Percentiles rank a stretch among this genome's conserved stretches.
phyloP scores from a whole-genome alignment of 2,888 invertebrate genomes.

The Hypena proboscidalis region DNA sequence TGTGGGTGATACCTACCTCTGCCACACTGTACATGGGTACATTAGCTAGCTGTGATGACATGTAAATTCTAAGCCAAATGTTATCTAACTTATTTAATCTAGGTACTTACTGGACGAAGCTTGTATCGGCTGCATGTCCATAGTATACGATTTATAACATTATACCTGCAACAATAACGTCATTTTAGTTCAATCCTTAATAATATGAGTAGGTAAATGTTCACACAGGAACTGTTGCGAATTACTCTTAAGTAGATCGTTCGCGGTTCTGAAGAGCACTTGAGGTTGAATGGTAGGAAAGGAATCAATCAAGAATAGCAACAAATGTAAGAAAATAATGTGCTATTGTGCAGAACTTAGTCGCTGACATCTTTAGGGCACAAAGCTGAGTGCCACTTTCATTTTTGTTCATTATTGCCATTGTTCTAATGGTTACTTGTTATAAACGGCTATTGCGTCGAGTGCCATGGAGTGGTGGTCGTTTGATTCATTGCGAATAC shows the following conservation, averaged over 20 bases:
- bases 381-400: slow-evolving; percentile 68
- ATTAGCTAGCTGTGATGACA: too few relatives aligned
- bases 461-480: slow-evolving; percentile 58
- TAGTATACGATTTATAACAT: slow-evolving; percentile 33
- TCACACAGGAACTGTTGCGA: slow-evolving; percentile 56
- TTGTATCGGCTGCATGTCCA: slow-evolving; percentile 63
- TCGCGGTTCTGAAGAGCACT: slow-evolving; percentile 61
- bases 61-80: too few relatives aligned
- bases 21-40: too few relatives aligned
- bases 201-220: slow-evolving; percentile 24
- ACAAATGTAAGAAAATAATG: slow-evolving; percentile 80
- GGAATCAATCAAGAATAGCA: slow-evolving; percentile 69
- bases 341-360: slow-evolving; percentile 59
- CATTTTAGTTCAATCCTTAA: background rate
- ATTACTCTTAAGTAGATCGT: slow-evolving; percentile 45
- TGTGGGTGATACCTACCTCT: too few relatives aligned
- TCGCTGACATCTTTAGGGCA: slow-evolving; percentile 74
- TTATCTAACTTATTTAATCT: too few relatives aligned
- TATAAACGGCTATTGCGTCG: slow-evolving; percentile 58
- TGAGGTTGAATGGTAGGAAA: slow-evolving; percentile 54
- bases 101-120: slow-evolving; percentile 67
- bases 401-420: slow-evolving; percentile 67
- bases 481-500: slow-evolving; percentile 57
- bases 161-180: slow-evolving; percentile 45
- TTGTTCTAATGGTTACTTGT: slow-evolving; percentile 69